Percentiles rank a stretch among this genome's conserved stretches.
phyloP scores from a whole-genome alignment of 2,113 vertebrate species.

The Nesoenas mayeri region DNA sequence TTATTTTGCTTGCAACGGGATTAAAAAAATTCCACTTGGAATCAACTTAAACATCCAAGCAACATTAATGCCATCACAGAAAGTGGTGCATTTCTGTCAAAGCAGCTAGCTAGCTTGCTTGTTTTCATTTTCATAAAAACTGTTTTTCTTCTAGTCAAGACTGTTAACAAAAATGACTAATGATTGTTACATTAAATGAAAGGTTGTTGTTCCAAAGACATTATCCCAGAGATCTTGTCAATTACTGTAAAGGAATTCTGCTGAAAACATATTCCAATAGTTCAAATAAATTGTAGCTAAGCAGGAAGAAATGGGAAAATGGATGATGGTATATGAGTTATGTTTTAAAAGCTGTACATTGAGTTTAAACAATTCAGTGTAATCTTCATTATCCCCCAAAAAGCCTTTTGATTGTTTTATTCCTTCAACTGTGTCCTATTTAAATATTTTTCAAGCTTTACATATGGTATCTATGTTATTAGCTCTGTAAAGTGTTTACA shows the following conservation, averaged over 20 bases:
- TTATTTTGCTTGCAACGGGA: neutral
- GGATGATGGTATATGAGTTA: neutral
- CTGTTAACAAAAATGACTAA: conserved; percentile 14
- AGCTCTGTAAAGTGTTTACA: conserved; percentile 65
- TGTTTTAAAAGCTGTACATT: conserved; percentile 55
- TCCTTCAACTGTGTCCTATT: conserved; percentile 59
- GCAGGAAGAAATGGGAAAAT: neutral
- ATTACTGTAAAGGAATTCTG: conserved; percentile 25
- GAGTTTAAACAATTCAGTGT: conserved; percentile 61
- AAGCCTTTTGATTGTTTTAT: conserved; percentile 71
- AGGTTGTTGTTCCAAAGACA: conserved; percentile 31
- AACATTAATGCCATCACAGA: neutral
- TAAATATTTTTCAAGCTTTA: conserved; percentile 58
- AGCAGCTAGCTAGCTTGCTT: neutral
- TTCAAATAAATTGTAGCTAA: conserved; percentile 14
- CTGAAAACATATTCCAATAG: conserved; percentile 23
- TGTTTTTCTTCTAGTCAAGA: conserved; percentile 4
- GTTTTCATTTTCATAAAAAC: neutral
- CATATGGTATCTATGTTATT: conserved; percentile 37
- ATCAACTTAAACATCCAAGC: neutral
- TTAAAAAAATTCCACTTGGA: neutral
- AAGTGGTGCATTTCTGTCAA: neutral
- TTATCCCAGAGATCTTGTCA: conserved; percentile 9
- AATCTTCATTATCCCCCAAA: conserved; percentile 62
- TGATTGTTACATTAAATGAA: neutral